Evolutionary conservation across 2,888 invertebrate genomes (phyloP), one percentile per base, ranked within the genome.

Genomic region (Agrotis clavis): DNA sequence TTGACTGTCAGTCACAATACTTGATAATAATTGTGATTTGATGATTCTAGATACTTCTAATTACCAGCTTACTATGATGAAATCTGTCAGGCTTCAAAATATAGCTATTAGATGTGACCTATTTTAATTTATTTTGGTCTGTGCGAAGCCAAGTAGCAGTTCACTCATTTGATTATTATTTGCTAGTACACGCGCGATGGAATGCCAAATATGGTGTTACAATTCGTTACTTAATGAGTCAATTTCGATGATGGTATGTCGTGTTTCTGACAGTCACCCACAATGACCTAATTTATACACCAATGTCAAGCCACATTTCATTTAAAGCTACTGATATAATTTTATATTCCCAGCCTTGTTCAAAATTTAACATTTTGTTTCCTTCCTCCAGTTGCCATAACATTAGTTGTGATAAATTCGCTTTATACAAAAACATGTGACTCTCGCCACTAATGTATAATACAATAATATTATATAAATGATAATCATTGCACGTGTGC

Each of bases 401-500:
- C 71, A 81, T 79, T 76, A 83, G 62, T 87, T 88, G 89, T 88
- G 90, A 89, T 89, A 88, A 88, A 89, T 88, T 89, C 89, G 85
- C 71, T 79, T 84, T 71, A 76, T 81, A 79, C 71, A 86, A 77
- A 80, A 79, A 69, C 70, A 73, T 41, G 84, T 74, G 79, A 83
- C 79, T 75, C 19, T 48, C 19, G 79, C 61, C 83, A 86, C 74
- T 71, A 74, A 73, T 85, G 80, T 84, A 86, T 81, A 87, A 80
- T 80, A 82, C 79, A 85, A 86, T 83, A 79, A 80, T 82, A 82
- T 81, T 84, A 86, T 85, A 85, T 86, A 88, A 86, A 89, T 88
- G 88, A 83, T 89, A 87, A 90, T 63, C 9, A 78, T 91, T 91
- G 92, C 92, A 92, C 86, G 85, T 81, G 85, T 88, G 90, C 90